Evolutionary conservation across 92 coral and sea anemone genomes (phyloP).

Genomic region (Bergia sp.): DNA sequence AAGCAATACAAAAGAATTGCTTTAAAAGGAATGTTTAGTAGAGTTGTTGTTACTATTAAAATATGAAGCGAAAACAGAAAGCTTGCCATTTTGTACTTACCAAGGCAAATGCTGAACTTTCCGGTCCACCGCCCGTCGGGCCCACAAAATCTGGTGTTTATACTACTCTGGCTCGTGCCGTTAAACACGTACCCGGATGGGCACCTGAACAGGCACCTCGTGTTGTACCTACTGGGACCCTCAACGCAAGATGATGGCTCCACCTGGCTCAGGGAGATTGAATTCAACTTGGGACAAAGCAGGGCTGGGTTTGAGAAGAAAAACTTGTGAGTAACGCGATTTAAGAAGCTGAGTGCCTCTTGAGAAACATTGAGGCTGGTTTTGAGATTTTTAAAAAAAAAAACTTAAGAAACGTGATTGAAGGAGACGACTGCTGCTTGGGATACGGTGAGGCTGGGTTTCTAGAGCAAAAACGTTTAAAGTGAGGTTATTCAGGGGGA

Average conservation of each 20-base stretch:
- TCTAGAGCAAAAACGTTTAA: too few relatives aligned
- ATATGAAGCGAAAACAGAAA: background rate
- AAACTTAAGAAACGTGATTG: too few relatives aligned
- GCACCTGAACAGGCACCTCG: slow-evolving; percentile 75
- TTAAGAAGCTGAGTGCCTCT: too few relatives aligned
- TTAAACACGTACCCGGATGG: slow-evolving; percentile 85
- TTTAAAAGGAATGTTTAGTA: too few relatives aligned
- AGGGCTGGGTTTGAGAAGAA: slow-evolving; percentile 59
- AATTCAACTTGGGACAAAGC: slow-evolving; percentile 85
- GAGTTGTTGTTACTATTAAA: too few relatives aligned
- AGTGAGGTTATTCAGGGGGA: too few relatives aligned
- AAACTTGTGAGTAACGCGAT: background rate
- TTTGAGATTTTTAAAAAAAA: too few relatives aligned
- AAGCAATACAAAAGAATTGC: too few relatives aligned
- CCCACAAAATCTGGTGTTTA: slow-evolving; percentile 65
- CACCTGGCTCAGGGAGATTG: slow-evolving; percentile 88
- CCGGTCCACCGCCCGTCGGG: slow-evolving; percentile 81
- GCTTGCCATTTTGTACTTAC: slow-evolving; percentile 51
- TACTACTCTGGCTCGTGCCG: slow-evolving; percentile 49
- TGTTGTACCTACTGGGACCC: slow-evolving; percentile 61
- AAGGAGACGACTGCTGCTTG: too few relatives aligned
- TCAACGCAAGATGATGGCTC: slow-evolving; percentile 73
- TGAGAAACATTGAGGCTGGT: too few relatives aligned
- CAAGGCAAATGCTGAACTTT: slow-evolving; percentile 69
- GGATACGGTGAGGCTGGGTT: too few relatives aligned